These are phyloP conservation scores for Pogona vitticeps DNA, from an alignment of 2,113 vertebrate species.

Conservation along the genomic window DNA sequence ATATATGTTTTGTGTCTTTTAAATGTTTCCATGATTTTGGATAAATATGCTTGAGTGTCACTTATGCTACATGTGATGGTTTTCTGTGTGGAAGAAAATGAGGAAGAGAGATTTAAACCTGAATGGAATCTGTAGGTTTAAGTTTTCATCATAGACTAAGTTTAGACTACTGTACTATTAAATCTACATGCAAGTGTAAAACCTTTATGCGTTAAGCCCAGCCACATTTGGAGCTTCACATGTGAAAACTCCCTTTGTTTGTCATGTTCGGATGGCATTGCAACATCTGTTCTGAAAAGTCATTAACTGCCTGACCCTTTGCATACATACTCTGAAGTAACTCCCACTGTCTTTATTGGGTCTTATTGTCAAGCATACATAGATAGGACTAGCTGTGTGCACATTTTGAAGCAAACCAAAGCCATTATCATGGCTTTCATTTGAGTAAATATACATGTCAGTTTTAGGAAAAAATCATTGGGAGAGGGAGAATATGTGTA, in stretches of 20 bases:
- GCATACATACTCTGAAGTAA: background rate
- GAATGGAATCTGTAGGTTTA: background rate
- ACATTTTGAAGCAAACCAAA: background rate
- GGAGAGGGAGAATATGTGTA: no score
- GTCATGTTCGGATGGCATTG: background rate
- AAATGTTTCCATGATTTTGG: background rate
- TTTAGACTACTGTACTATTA: background rate
- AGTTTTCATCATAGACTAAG: background rate
- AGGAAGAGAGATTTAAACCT: background rate
- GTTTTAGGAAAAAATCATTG: no score
- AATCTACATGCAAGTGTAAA: background rate
- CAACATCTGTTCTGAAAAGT: background rate
- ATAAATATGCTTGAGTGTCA: background rate
- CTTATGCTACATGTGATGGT: background rate
- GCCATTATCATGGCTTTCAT: background rate
- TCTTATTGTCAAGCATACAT: background rate
- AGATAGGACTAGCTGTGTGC: background rate
- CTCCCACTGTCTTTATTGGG: background rate
- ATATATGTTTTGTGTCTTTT: background rate
- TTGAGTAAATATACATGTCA: background rate
- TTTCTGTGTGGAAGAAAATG: background rate
- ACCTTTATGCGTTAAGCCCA: background rate
- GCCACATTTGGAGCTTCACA: background rate
- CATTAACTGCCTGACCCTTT: background rate
- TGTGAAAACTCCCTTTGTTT: background rate